A percentile compares a stretch with the other conserved stretches of the same genome.
Evolutionary conservation across 2,797 vertebrate genomes (phyloP).

Genomic region (Tympanoctomys barrerae): DNA sequence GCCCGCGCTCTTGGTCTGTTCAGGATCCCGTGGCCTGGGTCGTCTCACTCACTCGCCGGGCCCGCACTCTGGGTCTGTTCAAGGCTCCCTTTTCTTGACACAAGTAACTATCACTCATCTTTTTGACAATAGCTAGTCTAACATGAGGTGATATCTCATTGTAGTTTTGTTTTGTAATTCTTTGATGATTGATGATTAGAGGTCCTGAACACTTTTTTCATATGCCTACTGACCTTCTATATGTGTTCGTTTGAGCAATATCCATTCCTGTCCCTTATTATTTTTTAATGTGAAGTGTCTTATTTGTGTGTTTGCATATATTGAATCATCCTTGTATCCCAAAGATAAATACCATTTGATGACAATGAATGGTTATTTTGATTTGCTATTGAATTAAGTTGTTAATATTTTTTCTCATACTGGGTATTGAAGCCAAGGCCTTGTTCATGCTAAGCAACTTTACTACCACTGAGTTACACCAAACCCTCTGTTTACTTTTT

Average conservation of each 20-base stretch:
- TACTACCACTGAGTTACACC: background rate
- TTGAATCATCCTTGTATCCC: background rate
- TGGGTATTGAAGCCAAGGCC: background rate
- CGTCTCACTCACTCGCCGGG: too few relatives aligned
- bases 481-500: background rate
- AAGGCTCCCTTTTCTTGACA: background rate
- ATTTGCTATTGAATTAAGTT: background rate
- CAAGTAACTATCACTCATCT: background rate
- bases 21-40: too few relatives aligned
- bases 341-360: background rate
- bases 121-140: background rate
- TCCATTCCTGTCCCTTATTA: background rate
- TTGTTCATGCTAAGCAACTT: background rate
- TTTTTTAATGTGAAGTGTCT: background rate
- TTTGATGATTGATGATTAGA: background rate
- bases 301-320: constrained; percentile 9
- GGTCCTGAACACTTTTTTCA: background rate
- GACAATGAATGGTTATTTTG: background rate
- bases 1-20: too few relatives aligned
- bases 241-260: background rate
- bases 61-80: too few relatives aligned
- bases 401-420: background rate
- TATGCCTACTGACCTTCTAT: background rate
- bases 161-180: background rate
- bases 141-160: background rate